A percentile compares a stretch with the other conserved stretches of the same genome.
These are phyloP conservation scores for Choloepus hoffmanni DNA, from an alignment of 2,113 vertebrate genomes.

Conservation along the genomic window DNA sequence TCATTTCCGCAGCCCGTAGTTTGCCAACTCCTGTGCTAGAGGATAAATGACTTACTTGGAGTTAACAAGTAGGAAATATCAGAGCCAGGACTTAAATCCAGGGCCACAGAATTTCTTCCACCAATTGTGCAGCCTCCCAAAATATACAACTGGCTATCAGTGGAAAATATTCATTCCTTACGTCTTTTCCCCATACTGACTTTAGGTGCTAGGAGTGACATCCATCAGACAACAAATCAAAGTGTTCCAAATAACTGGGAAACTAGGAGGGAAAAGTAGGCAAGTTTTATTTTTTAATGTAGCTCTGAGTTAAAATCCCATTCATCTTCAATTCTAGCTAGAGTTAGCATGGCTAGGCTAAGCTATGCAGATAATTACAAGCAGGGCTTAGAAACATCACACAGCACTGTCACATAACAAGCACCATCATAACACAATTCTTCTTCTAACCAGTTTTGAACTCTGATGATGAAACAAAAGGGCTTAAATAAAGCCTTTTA, in stretches of 20 bases:
- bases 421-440: not conserved
- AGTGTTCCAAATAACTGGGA: not conserved
- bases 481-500: not conserved
- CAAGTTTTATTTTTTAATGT: not conserved
- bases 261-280: not conserved
- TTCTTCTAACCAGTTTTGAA: not conserved
- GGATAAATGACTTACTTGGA: not conserved
- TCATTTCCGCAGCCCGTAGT: not conserved
- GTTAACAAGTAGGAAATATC: not conserved
- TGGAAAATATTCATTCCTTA: not conserved
- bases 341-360: not conserved
- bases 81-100: not conserved
- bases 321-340: not conserved
- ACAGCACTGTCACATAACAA: not conserved
- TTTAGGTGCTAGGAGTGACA: not conserved
- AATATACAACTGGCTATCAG: not conserved
- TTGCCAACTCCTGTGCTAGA: not conserved
- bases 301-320: not conserved
- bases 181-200: not conserved
- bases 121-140: not conserved
- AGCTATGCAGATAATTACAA: not conserved
- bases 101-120: not conserved
- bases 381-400: not conserved
- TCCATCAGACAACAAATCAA: not conserved
- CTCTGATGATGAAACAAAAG: slow-evolving; percentile 7